Evolutionary conservation across 2,113 vertebrate genomes (phyloP).

Genomic region (Hystrix brachyura): DNA sequence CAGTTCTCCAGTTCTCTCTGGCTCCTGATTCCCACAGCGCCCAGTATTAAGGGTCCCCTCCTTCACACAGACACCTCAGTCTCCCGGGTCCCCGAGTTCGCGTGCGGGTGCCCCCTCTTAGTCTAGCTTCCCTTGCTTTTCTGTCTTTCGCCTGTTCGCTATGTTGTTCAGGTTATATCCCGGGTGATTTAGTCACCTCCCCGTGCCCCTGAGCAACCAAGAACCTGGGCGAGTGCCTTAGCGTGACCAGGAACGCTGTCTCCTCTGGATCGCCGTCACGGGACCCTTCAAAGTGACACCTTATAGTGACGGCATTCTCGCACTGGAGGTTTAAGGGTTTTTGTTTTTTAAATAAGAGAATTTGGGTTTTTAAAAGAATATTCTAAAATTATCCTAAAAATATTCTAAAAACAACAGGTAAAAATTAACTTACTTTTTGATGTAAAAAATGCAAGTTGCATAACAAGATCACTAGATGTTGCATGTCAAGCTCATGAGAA

Average conservation of each 20-base stretch:
- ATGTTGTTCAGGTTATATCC: not conserved
- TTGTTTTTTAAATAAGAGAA: slow-evolving; percentile 29
- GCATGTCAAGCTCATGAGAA: not conserved
- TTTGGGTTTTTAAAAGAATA: not conserved
- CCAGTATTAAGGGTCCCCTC: not conserved
- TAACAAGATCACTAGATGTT: not conserved
- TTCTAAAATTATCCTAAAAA: not conserved
- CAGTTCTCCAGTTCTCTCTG: not conserved
- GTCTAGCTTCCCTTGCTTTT: not conserved
- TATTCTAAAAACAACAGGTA: not conserved
- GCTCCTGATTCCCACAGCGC: not conserved
- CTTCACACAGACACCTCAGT: not conserved
- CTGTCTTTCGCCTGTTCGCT: not conserved
- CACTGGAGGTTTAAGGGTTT: not conserved
- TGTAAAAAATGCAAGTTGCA: not conserved
- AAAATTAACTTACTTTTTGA: not conserved
- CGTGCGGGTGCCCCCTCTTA: not conserved
- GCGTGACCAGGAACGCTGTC: not conserved
- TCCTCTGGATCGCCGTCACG: not conserved
- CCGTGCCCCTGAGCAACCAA: not conserved
- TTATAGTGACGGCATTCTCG: not conserved
- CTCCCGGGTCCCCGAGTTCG: not conserved
- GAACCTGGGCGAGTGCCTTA: not conserved
- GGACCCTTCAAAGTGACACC: not conserved
- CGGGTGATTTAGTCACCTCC: not conserved